Evolutionary conservation across 2,797 vertebrate genomes (phyloP).

Genomic region (Aulostomus chinensis): DNA sequence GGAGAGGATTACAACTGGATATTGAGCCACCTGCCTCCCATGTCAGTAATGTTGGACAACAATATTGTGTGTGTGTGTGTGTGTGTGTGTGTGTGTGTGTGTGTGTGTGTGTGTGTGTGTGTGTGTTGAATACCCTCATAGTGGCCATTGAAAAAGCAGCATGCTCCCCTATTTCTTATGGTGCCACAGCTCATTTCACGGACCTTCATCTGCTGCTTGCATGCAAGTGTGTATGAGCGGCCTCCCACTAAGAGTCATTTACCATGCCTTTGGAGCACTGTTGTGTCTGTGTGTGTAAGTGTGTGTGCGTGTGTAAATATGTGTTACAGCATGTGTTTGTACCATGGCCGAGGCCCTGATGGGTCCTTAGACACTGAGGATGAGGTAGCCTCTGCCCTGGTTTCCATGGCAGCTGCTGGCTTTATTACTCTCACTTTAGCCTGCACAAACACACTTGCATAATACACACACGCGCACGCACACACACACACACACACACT

Average conservation of each 20-base stretch:
- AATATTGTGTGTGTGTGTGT: conserved; percentile 17
- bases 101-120: conserved; percentile 17
- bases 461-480: conserved; percentile 19
- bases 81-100: conserved; percentile 18
- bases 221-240: conserved; percentile 28
- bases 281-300: too few species aligned
- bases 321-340: conserved; percentile 44
- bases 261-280: conserved; percentile 41
- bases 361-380: conserved; percentile 66
- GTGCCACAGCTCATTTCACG: conserved; percentile 76
- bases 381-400: conserved; percentile 74
- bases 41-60: conserved; percentile 25
- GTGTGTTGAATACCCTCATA: conserved; percentile 16
- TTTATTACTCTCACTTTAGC: conserved; percentile 81
- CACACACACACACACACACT: conserved; percentile 31
- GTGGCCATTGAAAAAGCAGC: conserved; percentile 37
- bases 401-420: conserved; percentile 82
- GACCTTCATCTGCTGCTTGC: conserved; percentile 59
- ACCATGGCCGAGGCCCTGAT: conserved; percentile 53
- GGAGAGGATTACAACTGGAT: conserved; percentile 49
- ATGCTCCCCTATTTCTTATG: conserved; percentile 57
- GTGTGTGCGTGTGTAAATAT: conserved; percentile 10
- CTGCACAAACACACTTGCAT: conserved; percentile 25
- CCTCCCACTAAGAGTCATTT: conserved; percentile 58
- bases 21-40: conserved; percentile 38